phyloP scores from a whole-genome alignment of 2,888 invertebrate species.

The Pyrrhia umbra region DNA sequence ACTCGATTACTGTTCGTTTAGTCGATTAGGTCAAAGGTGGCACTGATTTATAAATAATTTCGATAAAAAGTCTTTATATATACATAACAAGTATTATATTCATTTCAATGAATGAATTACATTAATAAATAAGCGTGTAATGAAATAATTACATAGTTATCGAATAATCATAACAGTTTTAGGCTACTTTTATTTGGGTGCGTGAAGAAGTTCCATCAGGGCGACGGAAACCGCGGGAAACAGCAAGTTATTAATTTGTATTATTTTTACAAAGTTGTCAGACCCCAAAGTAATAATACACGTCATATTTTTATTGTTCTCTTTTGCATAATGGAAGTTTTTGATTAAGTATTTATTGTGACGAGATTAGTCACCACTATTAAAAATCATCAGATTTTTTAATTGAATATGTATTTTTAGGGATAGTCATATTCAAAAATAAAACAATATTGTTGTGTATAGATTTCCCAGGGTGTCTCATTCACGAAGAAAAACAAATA shows the following conservation, averaged over 20 bases:
- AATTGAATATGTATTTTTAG: not conserved
- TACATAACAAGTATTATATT: not conserved
- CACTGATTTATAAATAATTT: constrained; percentile 7
- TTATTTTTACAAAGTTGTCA: too few species aligned
- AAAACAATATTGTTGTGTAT: too few species aligned
- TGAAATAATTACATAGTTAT: constrained; percentile 14
- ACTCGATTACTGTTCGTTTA: constrained; percentile 40
- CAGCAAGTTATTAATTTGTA: too few species aligned
- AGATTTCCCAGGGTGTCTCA: too few species aligned
- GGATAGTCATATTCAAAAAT: constrained; percentile 4
- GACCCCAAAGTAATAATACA: not conserved
- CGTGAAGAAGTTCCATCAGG: too few species aligned
- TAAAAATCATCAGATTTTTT: constrained; percentile 11
- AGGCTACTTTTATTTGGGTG: too few species aligned
- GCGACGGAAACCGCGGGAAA: too few species aligned
- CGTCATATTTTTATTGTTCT: not conserved
- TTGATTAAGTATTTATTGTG: not conserved
- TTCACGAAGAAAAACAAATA: too few species aligned
- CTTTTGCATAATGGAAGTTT: not conserved
- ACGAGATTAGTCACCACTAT: constrained; percentile 21
- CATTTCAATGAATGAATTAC: constrained; percentile 8
- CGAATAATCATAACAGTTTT: too few species aligned
- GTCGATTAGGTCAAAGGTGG: constrained; percentile 41
- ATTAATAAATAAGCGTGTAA: not conserved
- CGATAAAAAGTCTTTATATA: constrained; percentile 5